Evolutionary conservation across 2,888 invertebrate species (phyloP).

Genomic region (Eustalomyia histrio): DNA sequence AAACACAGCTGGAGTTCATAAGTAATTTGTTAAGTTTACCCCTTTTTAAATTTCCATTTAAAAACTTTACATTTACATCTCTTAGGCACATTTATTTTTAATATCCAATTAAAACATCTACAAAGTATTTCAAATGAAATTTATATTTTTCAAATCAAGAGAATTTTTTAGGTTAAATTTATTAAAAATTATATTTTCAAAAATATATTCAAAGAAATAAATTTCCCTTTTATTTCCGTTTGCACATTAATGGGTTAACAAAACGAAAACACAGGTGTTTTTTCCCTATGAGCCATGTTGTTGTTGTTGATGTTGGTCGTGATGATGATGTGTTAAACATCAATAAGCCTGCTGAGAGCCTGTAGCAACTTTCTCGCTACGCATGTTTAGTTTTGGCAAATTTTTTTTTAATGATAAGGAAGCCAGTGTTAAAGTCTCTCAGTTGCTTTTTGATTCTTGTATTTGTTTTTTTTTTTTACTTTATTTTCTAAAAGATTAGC

Average conservation of each 20-base stretch:
- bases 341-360: slow-evolving; percentile 18
- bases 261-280: slow-evolving; percentile 53
- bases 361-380: slow-evolving; percentile 56
- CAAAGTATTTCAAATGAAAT: no score
- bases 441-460: neutral
- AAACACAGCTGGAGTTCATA: no score
- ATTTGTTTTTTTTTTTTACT: slow-evolving; percentile 1
- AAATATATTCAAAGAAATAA: no score
- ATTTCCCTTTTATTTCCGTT: no score
- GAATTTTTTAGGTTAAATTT: no score
- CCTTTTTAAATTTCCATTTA: no score
- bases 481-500: slow-evolving; percentile 27
- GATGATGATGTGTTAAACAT: slow-evolving; percentile 24
- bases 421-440: neutral
- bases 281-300: slow-evolving; percentile 54
- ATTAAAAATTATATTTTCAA: no score
- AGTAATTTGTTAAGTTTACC: no score
- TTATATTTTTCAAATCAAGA: no score
- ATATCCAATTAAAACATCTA: no score
- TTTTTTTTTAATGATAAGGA: slow-evolving; percentile 1
- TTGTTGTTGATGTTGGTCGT: slow-evolving; percentile 19
- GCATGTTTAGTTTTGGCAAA: slow-evolving; percentile 48
- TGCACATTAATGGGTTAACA: neutral
- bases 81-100: no score
- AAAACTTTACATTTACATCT: no score